A percentile compares a stretch with the other conserved stretches of the same genome.
These are phyloP conservation scores for Campylomormyrus tamandua DNA, from an alignment of 2,113 vertebrate species.

Conservation along the genomic window DNA sequence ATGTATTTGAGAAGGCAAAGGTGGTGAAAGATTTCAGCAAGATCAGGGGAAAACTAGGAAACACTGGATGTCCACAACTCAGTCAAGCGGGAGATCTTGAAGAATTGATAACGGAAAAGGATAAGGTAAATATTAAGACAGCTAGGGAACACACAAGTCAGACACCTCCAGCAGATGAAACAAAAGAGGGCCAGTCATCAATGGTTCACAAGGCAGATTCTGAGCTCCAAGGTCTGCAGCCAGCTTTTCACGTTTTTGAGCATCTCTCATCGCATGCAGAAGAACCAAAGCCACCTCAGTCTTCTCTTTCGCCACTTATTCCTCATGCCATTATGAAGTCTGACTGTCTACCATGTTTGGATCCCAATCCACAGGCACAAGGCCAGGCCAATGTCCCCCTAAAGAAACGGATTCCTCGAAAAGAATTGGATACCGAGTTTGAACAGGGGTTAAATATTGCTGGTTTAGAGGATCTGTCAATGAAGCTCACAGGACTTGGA, in stretches of 20 bases:
- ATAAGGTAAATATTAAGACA: neutral
- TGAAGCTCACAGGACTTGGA: conserved; percentile 15
- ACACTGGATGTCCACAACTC: neutral
- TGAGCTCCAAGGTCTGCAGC: neutral
- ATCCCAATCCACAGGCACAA: conserved; percentile 46
- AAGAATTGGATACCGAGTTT: conserved; percentile 46
- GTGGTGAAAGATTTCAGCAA: neutral
- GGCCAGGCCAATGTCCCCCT: conserved; percentile 62
- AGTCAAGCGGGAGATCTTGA: neutral
- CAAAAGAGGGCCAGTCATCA: conserved; percentile 12
- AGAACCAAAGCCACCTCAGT: neutral
- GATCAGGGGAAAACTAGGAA: neutral
- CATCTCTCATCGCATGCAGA: neutral
- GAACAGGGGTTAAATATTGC: conserved; percentile 37
- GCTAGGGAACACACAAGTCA: neutral
- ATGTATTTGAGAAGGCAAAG: conserved; percentile 52
- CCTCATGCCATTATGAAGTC: conserved; percentile 25
- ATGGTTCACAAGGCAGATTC: neutral
- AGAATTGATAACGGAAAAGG: neutral
- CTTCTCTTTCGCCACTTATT: conserved; percentile 21
- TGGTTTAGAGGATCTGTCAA: conserved; percentile 3
- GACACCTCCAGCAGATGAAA: conserved; percentile 13
- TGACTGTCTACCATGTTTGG: conserved; percentile 23
- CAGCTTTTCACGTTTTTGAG: neutral
- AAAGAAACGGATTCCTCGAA: conserved; percentile 64